phyloP scores from a whole-genome alignment of 2,888 invertebrate species.

The Zaprionus obscuricornis region DNA sequence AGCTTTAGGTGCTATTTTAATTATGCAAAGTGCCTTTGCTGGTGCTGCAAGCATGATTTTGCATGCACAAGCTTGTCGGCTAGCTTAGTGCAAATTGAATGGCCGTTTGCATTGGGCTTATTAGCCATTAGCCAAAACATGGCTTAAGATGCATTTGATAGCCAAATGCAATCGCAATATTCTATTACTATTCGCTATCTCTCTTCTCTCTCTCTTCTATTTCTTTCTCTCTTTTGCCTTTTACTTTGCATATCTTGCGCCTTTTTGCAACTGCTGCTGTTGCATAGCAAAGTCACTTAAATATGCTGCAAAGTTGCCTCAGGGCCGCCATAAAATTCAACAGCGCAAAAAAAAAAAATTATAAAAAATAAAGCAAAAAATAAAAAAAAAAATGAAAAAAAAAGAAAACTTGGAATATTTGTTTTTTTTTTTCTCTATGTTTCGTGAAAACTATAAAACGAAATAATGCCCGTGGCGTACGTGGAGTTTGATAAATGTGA shows the following conservation, averaged over 20 bases:
- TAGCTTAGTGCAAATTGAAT: slow-evolving; percentile 39
- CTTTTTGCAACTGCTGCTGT: no score
- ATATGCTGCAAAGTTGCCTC: slow-evolving; percentile 32
- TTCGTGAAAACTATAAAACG: slow-evolving; percentile 16
- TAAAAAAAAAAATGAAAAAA: slow-evolving; percentile 16
- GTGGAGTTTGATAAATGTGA: slow-evolving; percentile 32
- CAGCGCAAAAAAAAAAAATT: neutral
- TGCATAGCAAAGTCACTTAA: slow-evolving; percentile 27
- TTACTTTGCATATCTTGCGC: no score
- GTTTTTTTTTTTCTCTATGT: no score
- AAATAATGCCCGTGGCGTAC: slow-evolving; percentile 21
- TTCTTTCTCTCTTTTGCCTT: neutral
- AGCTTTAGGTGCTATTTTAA: slow-evolving; percentile 41
- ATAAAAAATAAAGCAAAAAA: neutral
- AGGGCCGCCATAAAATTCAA: slow-evolving; percentile 1
- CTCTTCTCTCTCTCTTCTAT: neutral
- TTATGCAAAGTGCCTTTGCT: slow-evolving; percentile 45
- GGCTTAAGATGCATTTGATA: slow-evolving; percentile 13
- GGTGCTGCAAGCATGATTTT: slow-evolving; percentile 20
- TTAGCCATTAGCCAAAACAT: slow-evolving; percentile 23
- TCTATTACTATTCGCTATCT: neutral
- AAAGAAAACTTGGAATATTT: no score
- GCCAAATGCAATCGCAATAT: slow-evolving; percentile 5
- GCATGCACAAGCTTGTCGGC: slow-evolving; percentile 8
- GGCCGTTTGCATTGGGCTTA: slow-evolving; percentile 31